Base-by-base conservation (phyloP, 2,797 vertebrate genomes). In the Zenarchopterus dispar region DNA sequence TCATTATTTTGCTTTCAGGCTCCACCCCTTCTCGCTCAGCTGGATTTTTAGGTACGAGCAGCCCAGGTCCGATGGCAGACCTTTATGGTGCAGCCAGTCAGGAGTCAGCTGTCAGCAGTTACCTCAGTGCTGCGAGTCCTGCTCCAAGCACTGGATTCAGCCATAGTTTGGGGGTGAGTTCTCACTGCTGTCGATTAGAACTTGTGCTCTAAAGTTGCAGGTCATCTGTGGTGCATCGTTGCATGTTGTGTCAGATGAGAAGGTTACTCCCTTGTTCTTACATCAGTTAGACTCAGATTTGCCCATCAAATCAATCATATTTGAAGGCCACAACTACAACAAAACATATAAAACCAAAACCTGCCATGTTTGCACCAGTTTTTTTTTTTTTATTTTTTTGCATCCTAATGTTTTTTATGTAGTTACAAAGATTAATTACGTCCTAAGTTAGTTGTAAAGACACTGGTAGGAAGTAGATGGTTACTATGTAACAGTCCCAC, bases 51-150 rank as follows among this genome's bases (percentile, higher is more conserved):
- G 96, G 98, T 70, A 97, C 98, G 49, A 99, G 96, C 92, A 99
- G 98, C 88, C 98, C 98, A 0, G 98, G 97, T 50, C 97, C 97
- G 1, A 98, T 99, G 96, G 97, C 98, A 1, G 97, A 98, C 77
- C 94, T 99, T 62, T 99, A 99, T 0, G 97, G 96, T 70, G 92
- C 96, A 0, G 95, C 97, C 91, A 95, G 94, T 84, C 97, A 99
- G 93, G 97, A 99, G 84, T 97, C 98, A 0, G 95, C 96, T 22
- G 96, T 99, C 89, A 98, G 97, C 94, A 98, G 96, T 89, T 99
- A 99, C 92, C 96, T 99, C 93, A 98, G 97, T 0, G 97, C 98
- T 84, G 96, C 97, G 23, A 99, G 97, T 83, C 98, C 98, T 0
- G 96, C 96, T 75, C 98, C 98, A 0, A 98, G 95, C 92, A 96